Conservation (phyloP, 2,113 vertebrate genomes). For the Trogon surrucura region DNA sequence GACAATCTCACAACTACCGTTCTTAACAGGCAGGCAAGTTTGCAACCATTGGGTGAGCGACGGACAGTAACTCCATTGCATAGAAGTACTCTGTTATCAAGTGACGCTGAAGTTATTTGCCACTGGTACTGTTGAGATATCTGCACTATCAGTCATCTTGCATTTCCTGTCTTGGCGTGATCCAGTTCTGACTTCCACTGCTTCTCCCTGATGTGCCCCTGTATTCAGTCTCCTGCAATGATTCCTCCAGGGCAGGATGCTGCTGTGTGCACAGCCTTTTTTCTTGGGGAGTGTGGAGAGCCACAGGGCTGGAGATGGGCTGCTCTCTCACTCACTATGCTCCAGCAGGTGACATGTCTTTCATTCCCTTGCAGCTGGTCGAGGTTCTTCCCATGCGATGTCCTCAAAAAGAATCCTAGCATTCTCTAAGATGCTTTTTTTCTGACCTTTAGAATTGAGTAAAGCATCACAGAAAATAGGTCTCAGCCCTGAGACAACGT, state of each 20-base stretch:
- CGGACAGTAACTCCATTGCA: neutral
- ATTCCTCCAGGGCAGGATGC: neutral
- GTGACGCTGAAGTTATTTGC: neutral
- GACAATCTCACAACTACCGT: neutral
- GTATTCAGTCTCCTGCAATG: neutral
- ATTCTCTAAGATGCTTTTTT: neutral
- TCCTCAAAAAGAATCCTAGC: neutral
- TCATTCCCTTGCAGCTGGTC: neutral
- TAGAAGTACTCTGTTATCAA: neutral
- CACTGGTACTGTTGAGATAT: neutral
- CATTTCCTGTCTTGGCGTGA: neutral
- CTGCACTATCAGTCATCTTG: neutral
- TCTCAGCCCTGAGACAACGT: neutral
- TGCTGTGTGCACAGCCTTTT: neutral
- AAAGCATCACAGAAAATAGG: neutral
- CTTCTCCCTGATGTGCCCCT: neutral
- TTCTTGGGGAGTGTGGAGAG: rapidly evolving
- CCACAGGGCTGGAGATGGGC: neutral
- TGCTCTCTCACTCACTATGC: neutral
- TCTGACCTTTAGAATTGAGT: neutral
- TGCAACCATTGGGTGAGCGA: neutral
- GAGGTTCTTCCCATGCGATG: neutral
- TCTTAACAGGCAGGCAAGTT: neutral
- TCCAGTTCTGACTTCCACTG: neutral
- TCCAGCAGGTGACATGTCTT: neutral